Evolutionary conservation across 2,113 vertebrate species (phyloP), one percentile per base, ranked within the genome.

Genomic region (Lophotis ruficrista): DNA sequence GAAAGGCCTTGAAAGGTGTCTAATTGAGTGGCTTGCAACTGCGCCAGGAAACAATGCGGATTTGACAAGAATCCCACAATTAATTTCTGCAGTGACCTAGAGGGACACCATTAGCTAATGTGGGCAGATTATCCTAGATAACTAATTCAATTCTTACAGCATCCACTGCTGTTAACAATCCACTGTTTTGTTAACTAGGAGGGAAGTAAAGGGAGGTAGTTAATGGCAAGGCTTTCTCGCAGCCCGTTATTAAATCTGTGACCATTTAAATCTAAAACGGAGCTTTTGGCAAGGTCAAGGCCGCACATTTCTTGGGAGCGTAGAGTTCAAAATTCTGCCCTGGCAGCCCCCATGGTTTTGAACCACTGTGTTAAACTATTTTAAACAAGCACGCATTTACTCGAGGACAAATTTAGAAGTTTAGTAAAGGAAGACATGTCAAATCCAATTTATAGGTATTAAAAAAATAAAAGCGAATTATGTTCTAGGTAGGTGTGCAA

Each of bases 1-100:
- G 95, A 97, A 97, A 97, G 96, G 93, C 96, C 96, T 96, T 94
- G 97, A 98, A 97, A 98, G 97, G 98, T 98, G 98, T 98, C 97
- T 98, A 98, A 98, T 97, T 98, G 98, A 98, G 97, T 96, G 94
- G 95, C 92, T 97, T 91, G 51, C 96, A 94, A 90, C 94, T 76
- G 96, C 76, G 95, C 97, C 97, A 98, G 97, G 93, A 98, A 98
- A 98, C 97, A 97, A 98, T 97, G 95, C 93, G 96, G 94, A 98
- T 97, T 94, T 97, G 95, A 98, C 97, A 97, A 95, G 97, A 97
- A 97, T 98, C 95, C 80, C 96, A 91, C 95, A 98, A 98, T 98
- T 98, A 98, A 98, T 98, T 98, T 98, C 93, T 97, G 73, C 89
- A 87, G 95, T 97, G 96, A 98, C 96, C 97, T 97, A 97, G 97